Evolutionary conservation across 2,113 vertebrate species (phyloP).

Genomic region (Burhinus bistriatus): DNA sequence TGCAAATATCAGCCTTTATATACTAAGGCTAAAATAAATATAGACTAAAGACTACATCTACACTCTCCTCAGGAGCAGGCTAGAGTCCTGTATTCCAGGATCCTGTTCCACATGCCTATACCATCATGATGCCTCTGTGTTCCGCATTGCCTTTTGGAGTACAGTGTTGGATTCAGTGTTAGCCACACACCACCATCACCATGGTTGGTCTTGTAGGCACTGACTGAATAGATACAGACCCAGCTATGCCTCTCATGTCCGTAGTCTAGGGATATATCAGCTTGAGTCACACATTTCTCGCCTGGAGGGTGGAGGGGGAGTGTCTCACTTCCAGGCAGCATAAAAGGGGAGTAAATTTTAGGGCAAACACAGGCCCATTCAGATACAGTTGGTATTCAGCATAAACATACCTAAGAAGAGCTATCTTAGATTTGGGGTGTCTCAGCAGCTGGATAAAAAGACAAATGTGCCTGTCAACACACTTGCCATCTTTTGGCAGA

Average conservation of each 20-base stretch:
- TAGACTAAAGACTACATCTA: background rate
- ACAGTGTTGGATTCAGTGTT: background rate
- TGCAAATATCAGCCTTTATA: slow-evolving; percentile 57
- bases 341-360: background rate
- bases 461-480: background rate
- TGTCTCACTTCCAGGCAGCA: background rate
- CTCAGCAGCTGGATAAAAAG: background rate
- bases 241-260: background rate
- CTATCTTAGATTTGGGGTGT: background rate
- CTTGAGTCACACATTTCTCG: background rate
- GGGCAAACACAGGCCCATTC: background rate
- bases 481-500: background rate
- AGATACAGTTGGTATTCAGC: background rate
- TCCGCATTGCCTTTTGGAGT: background rate
- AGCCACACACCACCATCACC: background rate
- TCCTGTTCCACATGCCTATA: background rate
- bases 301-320: background rate
- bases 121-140: background rate
- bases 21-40: slow-evolving; percentile 1
- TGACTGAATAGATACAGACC: background rate
- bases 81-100: background rate
- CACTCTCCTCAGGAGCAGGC: background rate
- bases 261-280: background rate
- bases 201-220: background rate
- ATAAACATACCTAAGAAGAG: background rate